Conservation (phyloP, 2,113 vertebrate species). For the Bungarus multicinctus region DNA sequence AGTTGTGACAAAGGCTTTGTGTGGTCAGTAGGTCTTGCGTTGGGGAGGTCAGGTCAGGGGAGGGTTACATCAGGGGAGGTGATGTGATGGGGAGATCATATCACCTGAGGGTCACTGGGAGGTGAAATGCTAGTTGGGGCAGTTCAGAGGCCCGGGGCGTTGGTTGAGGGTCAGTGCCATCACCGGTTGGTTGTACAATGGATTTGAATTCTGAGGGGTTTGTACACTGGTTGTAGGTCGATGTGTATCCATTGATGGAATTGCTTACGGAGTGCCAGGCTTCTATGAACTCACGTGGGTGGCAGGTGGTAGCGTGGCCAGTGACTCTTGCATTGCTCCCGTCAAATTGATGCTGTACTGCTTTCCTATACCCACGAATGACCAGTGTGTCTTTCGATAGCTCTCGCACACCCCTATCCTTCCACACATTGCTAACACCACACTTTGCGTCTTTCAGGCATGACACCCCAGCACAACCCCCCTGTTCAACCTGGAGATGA, state of each 20-base stretch:
- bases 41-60: too few relatives aligned
- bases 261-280: background rate
- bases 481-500: constrained; percentile 83
- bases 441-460: constrained; percentile 66
- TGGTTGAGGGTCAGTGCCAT: background rate
- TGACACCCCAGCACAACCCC: constrained; percentile 71
- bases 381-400: background rate
- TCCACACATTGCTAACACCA: background rate
- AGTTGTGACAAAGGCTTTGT: too few relatives aligned
- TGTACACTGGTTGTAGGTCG: background rate
- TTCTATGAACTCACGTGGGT: background rate
- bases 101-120: too few relatives aligned
- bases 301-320: too few relatives aligned
- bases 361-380: background rate
- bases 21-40: too few relatives aligned
- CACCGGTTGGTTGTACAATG: background rate
- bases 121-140: too few relatives aligned
- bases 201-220: background rate
- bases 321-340: background rate
- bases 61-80: too few relatives aligned
- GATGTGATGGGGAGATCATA: too few relatives aligned
- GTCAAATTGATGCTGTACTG: background rate
- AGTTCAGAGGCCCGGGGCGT: too few relatives aligned
- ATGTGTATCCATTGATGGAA: background rate
- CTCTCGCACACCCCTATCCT: background rate